Evolutionary conservation across 2,113 vertebrate species (phyloP).

Genomic region (Gopherus flavomarginatus): DNA sequence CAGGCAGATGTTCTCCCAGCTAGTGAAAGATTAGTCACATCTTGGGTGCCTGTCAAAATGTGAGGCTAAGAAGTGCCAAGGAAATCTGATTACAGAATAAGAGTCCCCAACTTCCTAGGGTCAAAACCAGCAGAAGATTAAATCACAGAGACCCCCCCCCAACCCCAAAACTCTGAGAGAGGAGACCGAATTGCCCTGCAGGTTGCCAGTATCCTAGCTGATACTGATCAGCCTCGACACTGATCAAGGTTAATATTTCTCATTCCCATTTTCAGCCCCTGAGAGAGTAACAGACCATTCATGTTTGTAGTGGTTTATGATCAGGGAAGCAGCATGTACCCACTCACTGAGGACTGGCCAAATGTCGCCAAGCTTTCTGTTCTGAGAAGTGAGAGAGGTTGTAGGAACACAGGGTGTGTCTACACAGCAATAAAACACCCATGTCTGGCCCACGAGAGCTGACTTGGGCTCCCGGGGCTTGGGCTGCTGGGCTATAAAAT

Average conservation of each 20-base stretch:
- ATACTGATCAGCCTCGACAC: too few species aligned
- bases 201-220: too few species aligned
- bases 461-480: neutral
- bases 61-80: neutral
- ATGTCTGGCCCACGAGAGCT: neutral
- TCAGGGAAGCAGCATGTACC: too few species aligned
- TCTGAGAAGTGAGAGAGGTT: neutral
- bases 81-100: neutral
- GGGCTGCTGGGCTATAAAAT: too few species aligned
- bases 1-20: neutral
- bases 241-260: too few species aligned
- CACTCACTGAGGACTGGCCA: too few species aligned
- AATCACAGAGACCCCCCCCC: neutral
- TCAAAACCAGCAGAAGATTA: neutral
- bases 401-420: neutral
- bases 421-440: neutral
- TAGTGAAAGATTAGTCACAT: neutral
- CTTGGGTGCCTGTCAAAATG: neutral
- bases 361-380: too few species aligned
- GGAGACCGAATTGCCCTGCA: neutral
- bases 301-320: too few species aligned
- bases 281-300: too few species aligned
- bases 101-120: neutral
- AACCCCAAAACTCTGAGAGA: neutral
- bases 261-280: too few species aligned